Evolutionary conservation across 1,140 invertebrate genomes (phyloP), one percentile per base, ranked within the genome.

Genomic region (Neodiprion virginianus): DNA sequence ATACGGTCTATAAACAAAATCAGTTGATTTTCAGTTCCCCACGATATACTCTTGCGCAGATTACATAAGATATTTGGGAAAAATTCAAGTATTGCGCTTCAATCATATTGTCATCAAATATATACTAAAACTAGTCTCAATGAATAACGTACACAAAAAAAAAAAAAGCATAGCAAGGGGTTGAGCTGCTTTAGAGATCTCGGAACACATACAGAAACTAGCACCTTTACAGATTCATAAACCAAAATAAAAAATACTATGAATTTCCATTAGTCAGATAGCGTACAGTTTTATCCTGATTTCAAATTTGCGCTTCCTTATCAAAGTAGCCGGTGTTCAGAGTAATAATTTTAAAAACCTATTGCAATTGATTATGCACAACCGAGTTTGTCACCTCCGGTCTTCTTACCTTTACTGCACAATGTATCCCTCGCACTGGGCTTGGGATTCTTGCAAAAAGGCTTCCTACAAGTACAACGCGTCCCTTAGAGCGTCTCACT

Each of bases 371-470:
- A 5, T 40, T 40, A 40, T 40, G 28, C 5, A 61, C 28, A 40
- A 40, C 28, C 5, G 28, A 40, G 28, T 67, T 53, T 74, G 11
- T 77, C 66, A 61, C n/a, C 53, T 69, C n/a, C 75, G 76, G 75
- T 69, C 76, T 69, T 74, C 77, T 79, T 89, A 92, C 81, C 80
- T 91, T 91, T 61, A 90, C 92, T 71, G 94, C 93, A 77, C 94
- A 94, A 84, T 97, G 95, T 73, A 96, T 92, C 21, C 94, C 94
- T 73, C 94, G 89, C 49, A 95, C 92, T 0, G 94, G 93, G 17
- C 94, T 92, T 0, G 94, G 92, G 21, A 95, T 93, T 72, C 94
- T 92, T 75, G 95, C 95, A 79, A 95, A 86, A 76, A 93, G 89
- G 75, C 84, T 87, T 72, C 93, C 93, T 1, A 94, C 89, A 76